Percentiles rank a stretch among this genome's conserved stretches.
phyloP scores from a whole-genome alignment of 2,113 vertebrate species.

The Vicugna pacos region DNA sequence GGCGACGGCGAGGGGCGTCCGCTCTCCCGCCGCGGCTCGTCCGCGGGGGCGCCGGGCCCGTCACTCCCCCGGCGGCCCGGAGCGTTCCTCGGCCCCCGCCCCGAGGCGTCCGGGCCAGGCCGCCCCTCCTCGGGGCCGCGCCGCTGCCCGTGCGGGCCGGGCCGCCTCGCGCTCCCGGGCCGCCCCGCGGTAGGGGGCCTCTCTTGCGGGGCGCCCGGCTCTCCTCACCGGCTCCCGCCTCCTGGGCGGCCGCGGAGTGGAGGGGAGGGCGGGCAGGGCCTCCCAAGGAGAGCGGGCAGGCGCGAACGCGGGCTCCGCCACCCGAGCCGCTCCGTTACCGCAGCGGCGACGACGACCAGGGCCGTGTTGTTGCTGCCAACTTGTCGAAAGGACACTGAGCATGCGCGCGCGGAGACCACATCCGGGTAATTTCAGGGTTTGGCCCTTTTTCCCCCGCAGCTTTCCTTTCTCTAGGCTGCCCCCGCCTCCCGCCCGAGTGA shows the following conservation, averaged over 20 bases:
- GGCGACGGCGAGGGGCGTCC: slow-evolving; percentile 45
- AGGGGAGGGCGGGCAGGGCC: neutral
- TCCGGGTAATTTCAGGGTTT: slow-evolving; percentile 83
- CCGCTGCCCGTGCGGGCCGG: slow-evolving; percentile 61
- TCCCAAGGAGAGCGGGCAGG: neutral
- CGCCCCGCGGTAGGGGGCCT: slow-evolving; percentile 66
- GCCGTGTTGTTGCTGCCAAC: slow-evolving; percentile 84
- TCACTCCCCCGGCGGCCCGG: slow-evolving; percentile 21
- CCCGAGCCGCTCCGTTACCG: slow-evolving; percentile 78
- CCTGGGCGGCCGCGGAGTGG: neutral
- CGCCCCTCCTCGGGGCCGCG: slow-evolving; percentile 30
- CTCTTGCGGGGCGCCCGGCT: slow-evolving; percentile 35
- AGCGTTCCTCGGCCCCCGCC: slow-evolving; percentile 51
- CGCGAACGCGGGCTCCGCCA: slow-evolving; percentile 62
- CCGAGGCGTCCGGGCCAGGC: slow-evolving; percentile 67
- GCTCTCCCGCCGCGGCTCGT: slow-evolving; percentile 37
- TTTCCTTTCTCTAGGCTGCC: slow-evolving; percentile 70
- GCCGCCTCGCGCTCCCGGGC: slow-evolving; percentile 69
- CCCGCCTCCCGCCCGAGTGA: slow-evolving; percentile 63
- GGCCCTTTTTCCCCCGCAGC: slow-evolving; percentile 68
- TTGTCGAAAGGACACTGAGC: slow-evolving; percentile 80
- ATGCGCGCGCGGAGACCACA: slow-evolving; percentile 82
- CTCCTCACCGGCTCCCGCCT: slow-evolving; percentile 22
- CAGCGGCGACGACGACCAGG: slow-evolving; percentile 78
- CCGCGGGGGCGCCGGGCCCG: neutral